A percentile compares a stretch with the other conserved stretches of the same genome.
Evolutionary conservation across 2,797 vertebrate species (phyloP).

Genomic region (Clamator glandarius): DNA sequence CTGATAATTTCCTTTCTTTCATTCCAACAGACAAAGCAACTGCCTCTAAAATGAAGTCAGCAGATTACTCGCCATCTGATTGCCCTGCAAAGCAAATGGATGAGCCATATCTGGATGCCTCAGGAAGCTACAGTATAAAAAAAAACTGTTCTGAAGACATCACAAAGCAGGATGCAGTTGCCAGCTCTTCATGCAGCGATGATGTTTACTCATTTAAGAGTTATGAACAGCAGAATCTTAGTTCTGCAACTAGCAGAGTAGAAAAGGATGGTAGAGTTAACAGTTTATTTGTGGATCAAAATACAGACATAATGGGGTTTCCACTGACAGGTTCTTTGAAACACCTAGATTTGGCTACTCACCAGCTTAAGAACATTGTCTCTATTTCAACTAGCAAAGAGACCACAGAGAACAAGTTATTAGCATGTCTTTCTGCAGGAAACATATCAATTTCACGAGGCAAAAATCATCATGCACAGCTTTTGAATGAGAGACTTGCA

Average conservation of each 20-base stretch:
- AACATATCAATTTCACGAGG: not conserved
- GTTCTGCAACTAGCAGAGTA: not conserved
- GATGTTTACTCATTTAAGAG: not conserved
- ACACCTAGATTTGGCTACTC: not conserved
- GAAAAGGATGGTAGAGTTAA: not conserved
- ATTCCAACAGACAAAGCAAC: not conserved
- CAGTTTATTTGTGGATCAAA: not conserved
- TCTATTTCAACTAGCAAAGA: not conserved
- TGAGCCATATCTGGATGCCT: not conserved
- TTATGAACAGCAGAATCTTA: not conserved
- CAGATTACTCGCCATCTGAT: not conserved
- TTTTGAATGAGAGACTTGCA: not conserved
- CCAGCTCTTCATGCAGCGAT: not conserved
- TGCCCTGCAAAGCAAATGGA: not conserved
- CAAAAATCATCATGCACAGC: not conserved
- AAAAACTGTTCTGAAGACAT: not conserved
- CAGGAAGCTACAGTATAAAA: not conserved
- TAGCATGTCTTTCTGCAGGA: not conserved
- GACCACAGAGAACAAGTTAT: not conserved
- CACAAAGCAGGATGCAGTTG: not conserved
- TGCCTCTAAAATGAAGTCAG: not conserved
- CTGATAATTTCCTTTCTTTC: not conserved
- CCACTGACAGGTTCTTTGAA: not conserved
- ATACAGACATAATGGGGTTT: not conserved
- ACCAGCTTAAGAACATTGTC: not conserved